Conservation (phyloP, 2,113 vertebrate species). For the Rhea americana region DNA sequence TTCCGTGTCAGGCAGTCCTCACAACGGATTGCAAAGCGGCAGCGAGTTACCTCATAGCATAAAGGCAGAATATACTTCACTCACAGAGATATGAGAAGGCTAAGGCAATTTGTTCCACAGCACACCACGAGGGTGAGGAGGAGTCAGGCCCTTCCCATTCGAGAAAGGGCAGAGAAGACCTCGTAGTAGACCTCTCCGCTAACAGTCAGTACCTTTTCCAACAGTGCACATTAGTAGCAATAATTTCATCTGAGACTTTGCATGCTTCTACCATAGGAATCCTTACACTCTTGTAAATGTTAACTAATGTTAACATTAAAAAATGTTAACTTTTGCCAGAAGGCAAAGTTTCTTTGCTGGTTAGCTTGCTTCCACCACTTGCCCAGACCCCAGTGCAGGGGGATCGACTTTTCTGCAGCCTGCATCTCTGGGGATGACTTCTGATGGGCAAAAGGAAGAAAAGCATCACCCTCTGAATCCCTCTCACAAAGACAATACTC, state of each 20-base stretch:
- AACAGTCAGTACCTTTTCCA: background rate
- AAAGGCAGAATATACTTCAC: background rate
- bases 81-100: background rate
- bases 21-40: background rate
- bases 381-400: background rate
- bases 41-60: background rate
- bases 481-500: background rate
- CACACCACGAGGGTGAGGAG: background rate
- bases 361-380: background rate
- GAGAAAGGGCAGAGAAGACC: background rate
- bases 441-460: background rate
- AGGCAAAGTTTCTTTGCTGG: background rate
- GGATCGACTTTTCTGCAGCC: background rate
- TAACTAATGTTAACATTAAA: no score
- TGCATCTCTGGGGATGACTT: background rate
- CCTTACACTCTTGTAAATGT: background rate
- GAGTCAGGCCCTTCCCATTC: background rate
- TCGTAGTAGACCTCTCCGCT: background rate
- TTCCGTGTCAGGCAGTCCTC: background rate
- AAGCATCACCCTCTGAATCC: background rate
- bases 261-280: background rate
- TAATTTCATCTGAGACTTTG: background rate
- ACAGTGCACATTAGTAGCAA: background rate
- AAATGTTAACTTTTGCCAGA: background rate
- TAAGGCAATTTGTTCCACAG: background rate